Percentiles rank a stretch among this genome's conserved stretches.
Evolutionary conservation across 2,888 invertebrate genomes (phyloP).

Genomic region (Pseudeuparius sepicola): DNA sequence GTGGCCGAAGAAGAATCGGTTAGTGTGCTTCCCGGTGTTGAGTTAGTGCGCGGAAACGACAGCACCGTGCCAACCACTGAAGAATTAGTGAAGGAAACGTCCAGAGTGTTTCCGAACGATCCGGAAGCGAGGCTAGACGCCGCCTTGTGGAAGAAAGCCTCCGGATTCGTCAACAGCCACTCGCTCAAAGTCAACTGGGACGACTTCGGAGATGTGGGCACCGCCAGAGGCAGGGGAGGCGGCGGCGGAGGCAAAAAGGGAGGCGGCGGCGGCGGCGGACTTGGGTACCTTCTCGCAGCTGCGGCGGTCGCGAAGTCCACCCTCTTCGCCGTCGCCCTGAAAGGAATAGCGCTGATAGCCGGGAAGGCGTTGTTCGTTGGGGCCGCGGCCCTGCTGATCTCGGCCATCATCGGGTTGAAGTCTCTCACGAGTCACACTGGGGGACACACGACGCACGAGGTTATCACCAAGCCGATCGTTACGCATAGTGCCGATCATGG

Average conservation of each 20-base stretch:
- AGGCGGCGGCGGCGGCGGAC: slow-evolving; percentile 33
- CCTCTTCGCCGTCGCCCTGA: slow-evolving; percentile 57
- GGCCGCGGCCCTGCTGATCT: slow-evolving; percentile 61
- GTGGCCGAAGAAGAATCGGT: slow-evolving; percentile 55
- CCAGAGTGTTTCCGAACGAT: slow-evolving; percentile 59
- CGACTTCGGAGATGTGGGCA: slow-evolving; percentile 46
- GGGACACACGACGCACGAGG: slow-evolving; percentile 71
- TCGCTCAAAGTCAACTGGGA: slow-evolving; percentile 50
- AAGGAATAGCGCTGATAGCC: slow-evolving; percentile 59
- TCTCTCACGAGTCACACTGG: too few species aligned
- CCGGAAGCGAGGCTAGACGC: slow-evolving; percentile 64
- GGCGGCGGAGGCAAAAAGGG: slow-evolving; percentile 40
- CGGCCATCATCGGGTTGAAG: slow-evolving; percentile 62
- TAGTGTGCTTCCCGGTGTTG: slow-evolving; percentile 57
- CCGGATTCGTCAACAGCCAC: slow-evolving; percentile 55
- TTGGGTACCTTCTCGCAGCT: slow-evolving; percentile 38
- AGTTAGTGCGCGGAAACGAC: slow-evolving; percentile 50
- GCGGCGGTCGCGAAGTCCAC: slow-evolving; percentile 52
- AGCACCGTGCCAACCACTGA: slow-evolving; percentile 42
- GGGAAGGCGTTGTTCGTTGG: slow-evolving; percentile 73
- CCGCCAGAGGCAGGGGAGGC: too few species aligned
- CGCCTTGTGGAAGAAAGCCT: slow-evolving; percentile 55
- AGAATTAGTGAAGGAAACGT: slow-evolving; percentile 59
- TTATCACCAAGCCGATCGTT: slow-evolving; percentile 51
- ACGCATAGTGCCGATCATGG: too few species aligned